Conservation (phyloP, 23 tunicate genomes). For the Halocynthia aurantium region DNA sequence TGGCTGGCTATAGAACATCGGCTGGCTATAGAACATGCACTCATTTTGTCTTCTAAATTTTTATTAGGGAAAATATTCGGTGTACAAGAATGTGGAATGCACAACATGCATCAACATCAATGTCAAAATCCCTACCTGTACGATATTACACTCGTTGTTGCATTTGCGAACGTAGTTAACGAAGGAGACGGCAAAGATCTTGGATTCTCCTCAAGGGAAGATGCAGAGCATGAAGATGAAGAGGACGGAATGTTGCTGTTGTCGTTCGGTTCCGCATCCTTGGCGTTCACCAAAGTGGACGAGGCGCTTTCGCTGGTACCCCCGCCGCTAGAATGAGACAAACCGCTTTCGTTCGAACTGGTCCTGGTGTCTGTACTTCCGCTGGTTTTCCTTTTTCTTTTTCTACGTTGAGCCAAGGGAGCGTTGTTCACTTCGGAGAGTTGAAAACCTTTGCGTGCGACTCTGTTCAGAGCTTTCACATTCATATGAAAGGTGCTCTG, state of each 20-base stretch:
- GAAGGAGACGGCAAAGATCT: too few species aligned
- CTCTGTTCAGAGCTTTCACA: conserved; percentile 58
- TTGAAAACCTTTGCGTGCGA: conserved; percentile 65
- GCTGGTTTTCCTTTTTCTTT: conserved; percentile 40
- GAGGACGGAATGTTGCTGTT: background rate
- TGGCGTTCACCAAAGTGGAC: background rate
- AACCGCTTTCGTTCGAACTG: conserved; percentile 29
- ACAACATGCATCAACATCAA: too few species aligned
- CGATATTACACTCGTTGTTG: too few species aligned
- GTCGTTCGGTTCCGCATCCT: background rate
- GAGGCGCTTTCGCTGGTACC: background rate
- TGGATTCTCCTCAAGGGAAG: conserved; percentile 1
- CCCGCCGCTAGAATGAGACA: conserved; percentile 16
- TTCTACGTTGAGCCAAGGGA: conserved; percentile 67
- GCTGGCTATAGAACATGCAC: too few species aligned
- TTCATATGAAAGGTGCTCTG: conserved; percentile 62
- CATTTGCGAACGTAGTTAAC: too few species aligned
- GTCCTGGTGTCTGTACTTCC: conserved; percentile 52
- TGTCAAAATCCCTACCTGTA: too few species aligned
- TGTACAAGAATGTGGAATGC: too few species aligned
- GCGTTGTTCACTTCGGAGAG: conserved; percentile 82
- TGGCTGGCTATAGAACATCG: too few species aligned
- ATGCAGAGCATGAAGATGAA: conserved; percentile 9
- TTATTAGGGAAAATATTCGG: too few species aligned
- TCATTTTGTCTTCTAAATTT: too few species aligned